A percentile compares a stretch with the other conserved stretches of the same genome.
phyloP scores from a whole-genome alignment of 1,140 invertebrate species.

The Aleiodes sp. region DNA sequence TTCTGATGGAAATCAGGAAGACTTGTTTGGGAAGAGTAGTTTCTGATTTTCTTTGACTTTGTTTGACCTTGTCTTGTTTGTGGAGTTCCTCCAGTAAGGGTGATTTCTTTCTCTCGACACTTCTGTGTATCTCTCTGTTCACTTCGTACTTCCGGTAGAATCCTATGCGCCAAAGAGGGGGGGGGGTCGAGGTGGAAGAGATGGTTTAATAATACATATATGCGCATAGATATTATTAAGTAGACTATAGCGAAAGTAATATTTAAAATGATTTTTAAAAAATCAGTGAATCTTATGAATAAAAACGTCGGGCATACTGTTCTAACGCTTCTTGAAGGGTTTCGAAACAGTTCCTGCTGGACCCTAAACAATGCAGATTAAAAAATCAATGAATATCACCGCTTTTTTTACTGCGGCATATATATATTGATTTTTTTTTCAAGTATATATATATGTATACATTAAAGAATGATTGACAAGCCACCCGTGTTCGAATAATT shows the following conservation, averaged over 20 bases:
- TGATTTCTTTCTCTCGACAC: too few relatives aligned
- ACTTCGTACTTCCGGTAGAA: conserved; percentile 4
- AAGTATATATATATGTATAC: not conserved
- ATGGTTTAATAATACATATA: not conserved
- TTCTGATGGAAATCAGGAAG: not conserved
- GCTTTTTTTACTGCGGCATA: conserved; percentile 19
- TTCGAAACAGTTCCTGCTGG: not conserved
- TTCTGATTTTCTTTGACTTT: not conserved
- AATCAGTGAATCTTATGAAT: not conserved
- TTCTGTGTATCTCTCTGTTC: not conserved
- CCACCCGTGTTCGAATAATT: conserved; percentile 26
- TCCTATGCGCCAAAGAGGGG: not conserved
- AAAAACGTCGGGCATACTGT: not conserved
- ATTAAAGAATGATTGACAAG: too few relatives aligned
- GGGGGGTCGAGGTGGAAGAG: too few relatives aligned
- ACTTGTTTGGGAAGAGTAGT: not conserved
- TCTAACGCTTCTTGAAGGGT: not conserved
- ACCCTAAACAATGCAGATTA: not conserved
- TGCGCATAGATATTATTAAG: not conserved
- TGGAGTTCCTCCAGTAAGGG: not conserved
- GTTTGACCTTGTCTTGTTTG: not conserved
- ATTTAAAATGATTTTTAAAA: conserved; percentile 2
- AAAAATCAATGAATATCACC: not conserved
- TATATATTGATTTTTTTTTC: not conserved
- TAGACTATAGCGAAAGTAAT: conserved; percentile 7